Conservation (phyloP, 2,888 invertebrate genomes). For the Leucophenga maculata region DNA sequence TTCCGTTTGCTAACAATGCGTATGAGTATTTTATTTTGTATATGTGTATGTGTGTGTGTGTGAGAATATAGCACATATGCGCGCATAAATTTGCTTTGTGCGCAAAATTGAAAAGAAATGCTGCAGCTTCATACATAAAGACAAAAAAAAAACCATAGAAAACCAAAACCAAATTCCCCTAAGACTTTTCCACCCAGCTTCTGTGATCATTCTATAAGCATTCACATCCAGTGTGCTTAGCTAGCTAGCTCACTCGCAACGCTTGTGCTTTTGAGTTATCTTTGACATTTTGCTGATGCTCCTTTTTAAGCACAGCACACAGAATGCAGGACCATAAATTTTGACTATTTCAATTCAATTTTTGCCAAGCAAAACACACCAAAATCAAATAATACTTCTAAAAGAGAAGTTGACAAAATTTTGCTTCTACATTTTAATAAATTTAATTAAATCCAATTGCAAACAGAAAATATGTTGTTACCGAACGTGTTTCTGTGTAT, state of each 20-base stretch:
- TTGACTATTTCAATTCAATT: constrained; percentile 15
- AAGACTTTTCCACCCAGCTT: not conserved
- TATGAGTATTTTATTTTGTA: not conserved
- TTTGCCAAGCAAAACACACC: not conserved
- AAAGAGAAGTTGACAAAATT: not conserved
- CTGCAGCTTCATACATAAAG: not conserved
- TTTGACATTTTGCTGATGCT: constrained; percentile 18
- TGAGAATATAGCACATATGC: not conserved
- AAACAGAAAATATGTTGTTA: not conserved
- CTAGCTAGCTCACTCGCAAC: not conserved
- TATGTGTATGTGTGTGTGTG: not conserved
- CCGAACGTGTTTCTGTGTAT: no score
- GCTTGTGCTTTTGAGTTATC: constrained; percentile 12
- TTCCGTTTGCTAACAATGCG: not conserved
- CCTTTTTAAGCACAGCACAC: not conserved
- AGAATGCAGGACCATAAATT: constrained; percentile 13
- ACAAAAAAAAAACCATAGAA: not conserved
- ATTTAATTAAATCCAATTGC: constrained; percentile 3
- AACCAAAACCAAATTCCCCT: not conserved
- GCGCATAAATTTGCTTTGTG: constrained; percentile 27
- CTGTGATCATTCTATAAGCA: not conserved
- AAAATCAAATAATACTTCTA: not conserved
- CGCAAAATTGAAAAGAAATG: constrained; percentile 14
- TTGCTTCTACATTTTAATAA: not conserved
- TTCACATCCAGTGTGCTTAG: no score